Percentiles rank a stretch among this genome's conserved stretches.
phyloP scores from a whole-genome alignment of 1,140 invertebrate species.

The Zaprionus gabonicus region DNA sequence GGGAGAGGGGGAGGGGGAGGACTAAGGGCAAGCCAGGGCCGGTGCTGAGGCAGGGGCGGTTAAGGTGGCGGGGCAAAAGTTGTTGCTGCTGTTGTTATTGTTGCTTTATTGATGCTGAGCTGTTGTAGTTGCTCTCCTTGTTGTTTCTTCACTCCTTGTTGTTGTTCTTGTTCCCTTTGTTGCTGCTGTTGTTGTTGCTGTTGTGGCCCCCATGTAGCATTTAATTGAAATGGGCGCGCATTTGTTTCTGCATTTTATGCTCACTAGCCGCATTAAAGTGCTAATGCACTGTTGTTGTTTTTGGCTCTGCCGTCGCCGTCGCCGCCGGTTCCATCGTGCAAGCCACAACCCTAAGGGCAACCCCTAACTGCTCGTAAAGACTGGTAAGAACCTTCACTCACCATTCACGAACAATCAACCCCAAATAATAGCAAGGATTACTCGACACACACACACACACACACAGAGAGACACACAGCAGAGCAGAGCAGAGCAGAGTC shows the following conservation, averaged over 20 bases:
- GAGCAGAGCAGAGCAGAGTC: slow-evolving; percentile 18
- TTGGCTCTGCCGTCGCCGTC: slow-evolving; percentile 44
- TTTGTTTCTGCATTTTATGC: slow-evolving; percentile 81
- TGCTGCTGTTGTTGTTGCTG: slow-evolving; percentile 22
- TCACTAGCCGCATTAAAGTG: slow-evolving; percentile 83
- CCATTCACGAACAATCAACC: slow-evolving; percentile 75
- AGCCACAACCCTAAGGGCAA: slow-evolving; percentile 41
- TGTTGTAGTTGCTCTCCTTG: slow-evolving; percentile 25
- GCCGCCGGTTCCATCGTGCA: not conserved
- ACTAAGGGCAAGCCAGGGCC: slow-evolving; percentile 9
- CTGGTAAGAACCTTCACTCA: slow-evolving; percentile 49
- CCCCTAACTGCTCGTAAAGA: slow-evolving; percentile 57
- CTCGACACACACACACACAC: slow-evolving; percentile 4
- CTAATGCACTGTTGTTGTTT: slow-evolving; percentile 84
- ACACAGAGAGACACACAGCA: too few relatives aligned
- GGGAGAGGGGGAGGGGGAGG: slow-evolving; percentile 24
- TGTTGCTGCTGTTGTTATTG: slow-evolving; percentile 64
- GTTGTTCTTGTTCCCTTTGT: slow-evolving; percentile 32
- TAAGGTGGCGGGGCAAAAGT: slow-evolving; percentile 37
- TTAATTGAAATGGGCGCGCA: slow-evolving; percentile 80
- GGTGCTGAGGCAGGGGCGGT: slow-evolving; percentile 1
- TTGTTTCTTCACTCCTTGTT: slow-evolving; percentile 28
- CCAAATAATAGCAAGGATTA: slow-evolving; percentile 80
- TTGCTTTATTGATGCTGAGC: slow-evolving; percentile 30
- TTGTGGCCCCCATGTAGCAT: slow-evolving; percentile 61